Base-by-base conservation (phyloP, 2,113 vertebrate species). In the Calidris pygmaea region DNA sequence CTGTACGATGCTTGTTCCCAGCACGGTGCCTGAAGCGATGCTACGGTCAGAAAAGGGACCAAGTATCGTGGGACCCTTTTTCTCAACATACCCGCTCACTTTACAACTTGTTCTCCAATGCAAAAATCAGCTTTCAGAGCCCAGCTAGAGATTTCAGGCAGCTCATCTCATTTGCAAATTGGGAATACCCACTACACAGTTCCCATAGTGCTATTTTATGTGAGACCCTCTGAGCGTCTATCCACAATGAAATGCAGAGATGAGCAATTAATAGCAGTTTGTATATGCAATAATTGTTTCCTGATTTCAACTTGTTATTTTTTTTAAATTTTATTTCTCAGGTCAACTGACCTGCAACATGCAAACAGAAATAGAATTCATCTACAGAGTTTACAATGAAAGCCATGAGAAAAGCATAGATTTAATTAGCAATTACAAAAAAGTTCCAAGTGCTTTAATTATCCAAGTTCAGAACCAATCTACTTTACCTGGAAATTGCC, bases 401-500 rank as follows among this genome's bases (percentile, higher is more conserved):
- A 94, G 74, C 87, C 77, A 83, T 29, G 60, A 82, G 68, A 76
- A 96, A 95, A 87, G 70, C 65, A 79, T 14, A 56, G 53, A 77
- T 68, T 93, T 72, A 79, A 73, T 95, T 71, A 92, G 71, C 62
- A 90, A 91, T 74, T 77, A 89, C 67, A 62, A 84, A 27, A 26
- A 85, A 95, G 75, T 73, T 89, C 55, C 66, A 94, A 95, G 71
- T 41, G 79, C 85, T 88, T 93, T 87, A 85, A 92, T 85, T 93
- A 94, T 65, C 80, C 78, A 91, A 53, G 77, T 67, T 96, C 58
- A 80, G 75, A 95, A 89, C 79, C 60, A 77, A 93, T 59, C 56
- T 70, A 77, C 80, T 94, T 52, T 60, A 95, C 89, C 97, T 94
- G 87, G 90, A 96, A 97, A 97, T 85, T 73, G 77, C 92, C 90